Conservation (phyloP, 2,113 vertebrate species). For the Scomber colias region DNA sequence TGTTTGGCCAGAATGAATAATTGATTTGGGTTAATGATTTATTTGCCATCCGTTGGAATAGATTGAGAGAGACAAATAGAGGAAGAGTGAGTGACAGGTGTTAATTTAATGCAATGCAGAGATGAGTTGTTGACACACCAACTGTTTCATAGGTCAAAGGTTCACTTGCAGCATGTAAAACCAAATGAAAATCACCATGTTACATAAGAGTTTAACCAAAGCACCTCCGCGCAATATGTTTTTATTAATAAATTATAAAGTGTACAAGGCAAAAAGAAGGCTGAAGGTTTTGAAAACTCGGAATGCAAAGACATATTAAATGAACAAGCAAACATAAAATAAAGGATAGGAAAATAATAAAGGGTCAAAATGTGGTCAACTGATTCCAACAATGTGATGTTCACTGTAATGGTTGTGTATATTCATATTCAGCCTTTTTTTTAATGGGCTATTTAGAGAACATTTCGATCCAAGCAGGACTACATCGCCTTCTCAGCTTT, state of each 20-base stretch:
- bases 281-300: not conserved
- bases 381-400: no score
- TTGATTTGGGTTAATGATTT: slow-evolving; percentile 91
- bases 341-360: no score
- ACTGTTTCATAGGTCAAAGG: slow-evolving; percentile 20
- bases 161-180: not conserved
- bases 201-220: not conserved
- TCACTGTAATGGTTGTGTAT: no score
- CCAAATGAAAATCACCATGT: not conserved
- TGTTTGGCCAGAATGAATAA: slow-evolving; percentile 90
- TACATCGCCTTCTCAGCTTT: not conserved
- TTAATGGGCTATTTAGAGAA: no score
- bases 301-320: no score
- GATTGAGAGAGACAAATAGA: not conserved
- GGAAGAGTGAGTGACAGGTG: not conserved
- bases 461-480: no score
- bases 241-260: not conserved
- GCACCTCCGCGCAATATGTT: not conserved
- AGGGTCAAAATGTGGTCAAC: no score
- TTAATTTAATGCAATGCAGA: slow-evolving; percentile 10
- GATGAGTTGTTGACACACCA: slow-evolving; percentile 25
- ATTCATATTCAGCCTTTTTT: no score
- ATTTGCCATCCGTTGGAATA: slow-evolving; percentile 87
- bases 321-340: no score
- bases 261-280: not conserved